Conservation (phyloP, 2,797 vertebrate genomes). For the Pipistrellus pygmaeus region DNA sequence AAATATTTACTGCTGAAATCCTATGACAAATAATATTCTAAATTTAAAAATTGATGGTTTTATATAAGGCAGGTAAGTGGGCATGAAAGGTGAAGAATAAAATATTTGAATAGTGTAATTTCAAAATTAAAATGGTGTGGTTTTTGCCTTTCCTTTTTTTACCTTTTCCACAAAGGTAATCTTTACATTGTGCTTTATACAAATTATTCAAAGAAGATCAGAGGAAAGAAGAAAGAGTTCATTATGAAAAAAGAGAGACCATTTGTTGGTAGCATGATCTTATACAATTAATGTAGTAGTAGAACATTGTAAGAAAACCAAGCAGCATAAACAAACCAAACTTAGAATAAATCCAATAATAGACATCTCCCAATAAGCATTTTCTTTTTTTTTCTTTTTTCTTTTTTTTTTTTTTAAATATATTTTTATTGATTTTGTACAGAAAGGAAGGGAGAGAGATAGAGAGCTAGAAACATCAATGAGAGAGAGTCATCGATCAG, state of each 20-base stretch:
- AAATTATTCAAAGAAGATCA: conserved; percentile 41
- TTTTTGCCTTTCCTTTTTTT: background rate
- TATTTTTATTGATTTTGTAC: too few species aligned
- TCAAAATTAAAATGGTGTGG: conserved; percentile 10
- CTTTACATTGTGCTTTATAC: background rate
- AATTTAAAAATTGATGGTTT: conserved; percentile 27
- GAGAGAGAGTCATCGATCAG: too few species aligned
- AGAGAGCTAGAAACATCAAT: too few species aligned
- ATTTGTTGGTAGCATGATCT: background rate
- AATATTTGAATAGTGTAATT: conserved; percentile 13
- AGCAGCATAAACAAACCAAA: conserved; percentile 1
- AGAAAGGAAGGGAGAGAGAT: too few species aligned
- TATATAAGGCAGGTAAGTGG: background rate
- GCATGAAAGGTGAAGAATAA: conserved; percentile 1
- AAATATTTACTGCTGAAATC: conserved; percentile 42
- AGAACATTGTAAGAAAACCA: conserved; percentile 30
- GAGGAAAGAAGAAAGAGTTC: background rate
- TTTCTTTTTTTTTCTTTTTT: background rate
- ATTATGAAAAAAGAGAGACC: background rate
- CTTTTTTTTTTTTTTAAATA: too few species aligned
- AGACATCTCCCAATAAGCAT: background rate
- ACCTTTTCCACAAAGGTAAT: background rate
- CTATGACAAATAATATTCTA: background rate
- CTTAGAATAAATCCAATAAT: background rate
- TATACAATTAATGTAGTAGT: background rate